phyloP scores from a whole-genome alignment of 2,113 vertebrate species.

The Gracilinanus agilis region DNA sequence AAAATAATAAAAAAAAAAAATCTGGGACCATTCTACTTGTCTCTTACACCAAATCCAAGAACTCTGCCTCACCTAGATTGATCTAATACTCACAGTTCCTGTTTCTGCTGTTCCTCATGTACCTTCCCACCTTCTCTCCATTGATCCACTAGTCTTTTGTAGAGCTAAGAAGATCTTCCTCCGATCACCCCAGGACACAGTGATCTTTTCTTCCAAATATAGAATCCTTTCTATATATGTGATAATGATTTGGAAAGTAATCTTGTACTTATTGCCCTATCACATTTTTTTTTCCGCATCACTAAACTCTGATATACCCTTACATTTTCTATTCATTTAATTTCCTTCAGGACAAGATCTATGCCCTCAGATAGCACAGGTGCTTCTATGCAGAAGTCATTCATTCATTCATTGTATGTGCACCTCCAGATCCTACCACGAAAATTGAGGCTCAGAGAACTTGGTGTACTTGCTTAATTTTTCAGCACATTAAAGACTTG shows the following conservation, averaged over 20 bases:
- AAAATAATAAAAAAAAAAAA: no score
- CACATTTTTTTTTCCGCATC: neutral
- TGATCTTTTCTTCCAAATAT: neutral
- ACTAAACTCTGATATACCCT: neutral
- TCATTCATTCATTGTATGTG: neutral
- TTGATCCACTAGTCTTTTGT: neutral
- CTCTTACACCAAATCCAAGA: neutral
- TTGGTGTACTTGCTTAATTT: neutral
- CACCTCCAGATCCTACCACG: no score
- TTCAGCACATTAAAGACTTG: neutral
- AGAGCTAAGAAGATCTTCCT: neutral
- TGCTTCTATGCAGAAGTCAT: neutral
- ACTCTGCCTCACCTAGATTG: neutral
- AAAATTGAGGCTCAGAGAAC: neutral
- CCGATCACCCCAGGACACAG: neutral
- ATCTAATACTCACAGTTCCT: neutral
- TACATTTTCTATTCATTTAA: neutral
- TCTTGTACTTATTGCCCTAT: neutral
- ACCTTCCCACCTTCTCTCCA: neutral
- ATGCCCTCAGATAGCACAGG: neutral
- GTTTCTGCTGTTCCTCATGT: neutral
- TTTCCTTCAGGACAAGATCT: neutral
- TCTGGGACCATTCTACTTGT: conserved; percentile 5
- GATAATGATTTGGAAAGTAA: neutral
- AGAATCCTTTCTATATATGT: neutral